Percentiles rank a stretch among this genome's conserved stretches.
phyloP scores from a whole-genome alignment of 1,140 invertebrate genomes.

The Bombus sibiricus region DNA sequence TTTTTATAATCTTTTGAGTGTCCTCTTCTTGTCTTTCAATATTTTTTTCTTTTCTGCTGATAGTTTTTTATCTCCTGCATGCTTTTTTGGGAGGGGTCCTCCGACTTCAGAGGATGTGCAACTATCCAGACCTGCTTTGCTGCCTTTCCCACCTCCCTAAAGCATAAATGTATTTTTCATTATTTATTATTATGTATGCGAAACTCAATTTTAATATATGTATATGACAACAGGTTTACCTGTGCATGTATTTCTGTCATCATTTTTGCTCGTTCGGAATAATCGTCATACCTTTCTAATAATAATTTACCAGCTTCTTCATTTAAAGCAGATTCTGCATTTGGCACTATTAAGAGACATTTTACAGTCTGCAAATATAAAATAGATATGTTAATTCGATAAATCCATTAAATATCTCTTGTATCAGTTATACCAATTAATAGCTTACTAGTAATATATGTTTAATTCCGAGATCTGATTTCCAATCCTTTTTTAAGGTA shows the following conservation, averaged over 20 bases:
- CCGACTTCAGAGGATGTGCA: slow-evolving; percentile 81
- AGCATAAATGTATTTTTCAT: background rate
- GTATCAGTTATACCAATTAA: background rate
- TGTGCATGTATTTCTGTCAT: slow-evolving; percentile 97
- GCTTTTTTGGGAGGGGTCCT: slow-evolving; percentile 92
- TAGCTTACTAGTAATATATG: slow-evolving; percentile 93
- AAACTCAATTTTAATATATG: background rate
- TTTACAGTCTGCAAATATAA: slow-evolving; percentile 89
- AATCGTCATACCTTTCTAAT: slow-evolving; percentile 95
- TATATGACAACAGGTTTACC: slow-evolving; percentile 73
- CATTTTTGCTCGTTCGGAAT: slow-evolving; percentile 94
- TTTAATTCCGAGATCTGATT: slow-evolving; percentile 97
- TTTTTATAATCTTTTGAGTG: slow-evolving; percentile 93
- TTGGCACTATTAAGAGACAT: slow-evolving; percentile 96
- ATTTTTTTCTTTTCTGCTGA: slow-evolving; percentile 90
- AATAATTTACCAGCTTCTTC: slow-evolving; percentile 96
- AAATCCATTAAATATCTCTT: background rate
- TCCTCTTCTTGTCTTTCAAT: slow-evolving; percentile 93
- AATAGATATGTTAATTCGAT: background rate
- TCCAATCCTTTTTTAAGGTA: slow-evolving; percentile 98
- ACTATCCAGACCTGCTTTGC: slow-evolving; percentile 75
- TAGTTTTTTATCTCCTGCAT: slow-evolving; percentile 91
- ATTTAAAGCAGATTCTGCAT: slow-evolving; percentile 96
- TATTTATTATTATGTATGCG: background rate
- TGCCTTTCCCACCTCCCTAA: slow-evolving; percentile 77